Base-by-base conservation (phyloP, 37 sponge, comb jelly and placozoan genomes). In the Oopsacas minuta region DNA sequence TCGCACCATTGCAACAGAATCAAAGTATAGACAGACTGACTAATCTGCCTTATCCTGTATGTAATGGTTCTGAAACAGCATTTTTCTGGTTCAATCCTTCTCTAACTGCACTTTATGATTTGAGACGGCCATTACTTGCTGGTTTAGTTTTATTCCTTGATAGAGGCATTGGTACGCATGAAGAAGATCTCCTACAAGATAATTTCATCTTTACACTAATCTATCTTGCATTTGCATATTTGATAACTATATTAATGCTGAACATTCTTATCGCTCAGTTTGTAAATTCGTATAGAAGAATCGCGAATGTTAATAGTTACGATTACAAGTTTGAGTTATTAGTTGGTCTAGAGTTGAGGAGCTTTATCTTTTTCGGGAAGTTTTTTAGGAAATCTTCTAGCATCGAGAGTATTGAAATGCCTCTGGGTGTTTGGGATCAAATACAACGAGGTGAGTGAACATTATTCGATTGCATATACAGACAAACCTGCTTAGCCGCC, bases 241-340 rank as follows among this genome's bases (percentile, higher is more conserved):
- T 61, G 3, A 20, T 61, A 5, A 61, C 28, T n/a, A 34, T 61
- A 12, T 61, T 61, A n/a, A 61, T 61, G 75, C 28, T 61, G 75
- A 61, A 61, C 28, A 61, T 61, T n/a, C 75, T 61, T 7, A 61
- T 61, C 30, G 75, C 75, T 25, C 75, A 61, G 75, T 61, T 61
- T 5, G 22, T 61, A 3, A 20, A 61, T 12, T 7, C 75, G 7
- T 61, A 61, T 12, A 61, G 75, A 25, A 61, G 28, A 61, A 34
- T 61, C 7, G 20, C 22, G 75, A 61, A 12, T 25, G 22, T 3
- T 3, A 10, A n/a, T 25, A 10, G 20, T n/a, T 32, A 61, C 28
- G 75, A 61, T 61, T 61, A 61, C 28, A 61, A 61, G 75, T 25
- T 61, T 5, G 75, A 61, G 30, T 34, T 20, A 25, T 10, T 61